phyloP scores from a whole-genome alignment of 2,113 vertebrate genomes.

The Dermatemys mawii region DNA sequence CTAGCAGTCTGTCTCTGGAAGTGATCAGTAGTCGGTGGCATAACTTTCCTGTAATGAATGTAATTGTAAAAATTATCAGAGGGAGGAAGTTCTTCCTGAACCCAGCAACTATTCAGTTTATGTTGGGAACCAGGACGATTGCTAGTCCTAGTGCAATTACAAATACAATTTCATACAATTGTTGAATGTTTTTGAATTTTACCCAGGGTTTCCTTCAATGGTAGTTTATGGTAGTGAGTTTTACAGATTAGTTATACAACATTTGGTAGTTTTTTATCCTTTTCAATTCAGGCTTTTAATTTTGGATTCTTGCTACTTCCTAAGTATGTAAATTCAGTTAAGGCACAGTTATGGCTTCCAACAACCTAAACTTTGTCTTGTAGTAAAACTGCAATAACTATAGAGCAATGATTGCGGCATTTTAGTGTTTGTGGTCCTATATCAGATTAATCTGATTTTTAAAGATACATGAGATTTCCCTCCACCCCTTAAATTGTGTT shows the following conservation, averaged over 20 bases:
- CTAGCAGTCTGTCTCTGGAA: slow-evolving; percentile 28
- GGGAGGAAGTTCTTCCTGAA: slow-evolving; percentile 43
- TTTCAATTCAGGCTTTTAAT: slow-evolving; percentile 10
- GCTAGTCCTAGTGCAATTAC: slow-evolving; percentile 44
- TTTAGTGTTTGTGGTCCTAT: not conserved
- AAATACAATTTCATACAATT: slow-evolving; percentile 59
- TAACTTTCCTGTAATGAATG: slow-evolving; percentile 30
- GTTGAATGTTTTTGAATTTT: slow-evolving; percentile 61
- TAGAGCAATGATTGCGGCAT: not conserved
- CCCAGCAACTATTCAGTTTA: slow-evolving; percentile 42
- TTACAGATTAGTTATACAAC: slow-evolving; percentile 53
- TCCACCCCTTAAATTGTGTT: not conserved
- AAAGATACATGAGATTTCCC: not conserved
- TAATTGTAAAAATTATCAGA: slow-evolving; percentile 27
- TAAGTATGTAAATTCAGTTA: not conserved
- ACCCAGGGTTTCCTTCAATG: slow-evolving; percentile 55
- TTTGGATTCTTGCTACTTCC: slow-evolving; percentile 8
- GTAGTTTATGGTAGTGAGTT: slow-evolving; percentile 45
- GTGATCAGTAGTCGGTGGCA: slow-evolving; percentile 53
- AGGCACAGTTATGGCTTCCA: not conserved
- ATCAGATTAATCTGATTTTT: not conserved
- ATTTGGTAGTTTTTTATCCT: not conserved
- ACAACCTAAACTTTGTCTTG: not conserved
- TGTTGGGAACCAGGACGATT: slow-evolving; percentile 64
- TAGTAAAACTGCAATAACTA: not conserved